Conservation (phyloP, 2,113 vertebrate species). For the Colistium nudipinnis region DNA sequence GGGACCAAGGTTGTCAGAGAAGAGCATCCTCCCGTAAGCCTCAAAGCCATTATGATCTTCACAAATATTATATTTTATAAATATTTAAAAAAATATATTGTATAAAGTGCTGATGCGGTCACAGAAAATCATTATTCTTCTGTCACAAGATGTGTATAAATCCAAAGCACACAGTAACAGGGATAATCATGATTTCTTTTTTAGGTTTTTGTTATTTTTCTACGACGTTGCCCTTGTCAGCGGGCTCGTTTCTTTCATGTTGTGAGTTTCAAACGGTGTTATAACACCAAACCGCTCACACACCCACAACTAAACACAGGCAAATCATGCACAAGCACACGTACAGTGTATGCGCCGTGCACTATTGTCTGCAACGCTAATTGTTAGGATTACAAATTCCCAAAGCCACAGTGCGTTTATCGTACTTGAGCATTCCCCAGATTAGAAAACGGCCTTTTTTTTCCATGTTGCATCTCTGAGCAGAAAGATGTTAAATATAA, state of each 20-base stretch:
- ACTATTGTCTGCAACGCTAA: conserved; percentile 34
- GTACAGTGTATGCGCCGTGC: neutral
- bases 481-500: conserved; percentile 12
- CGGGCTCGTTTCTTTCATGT: conserved; percentile 1
- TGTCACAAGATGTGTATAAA: neutral
- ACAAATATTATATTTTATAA: neutral
- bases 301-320: neutral
- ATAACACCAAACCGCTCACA: neutral
- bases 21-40: neutral
- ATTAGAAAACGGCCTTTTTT: conserved; percentile 26
- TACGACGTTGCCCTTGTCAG: neutral
- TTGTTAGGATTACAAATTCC: conserved; percentile 51
- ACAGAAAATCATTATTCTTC: neutral
- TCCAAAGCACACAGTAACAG: neutral
- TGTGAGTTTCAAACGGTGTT: too few relatives aligned
- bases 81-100: too few relatives aligned
- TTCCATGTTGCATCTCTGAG: conserved; percentile 1
- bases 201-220: too few relatives aligned
- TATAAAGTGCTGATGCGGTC: neutral
- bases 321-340: neutral
- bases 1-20: neutral
- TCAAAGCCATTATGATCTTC: neutral
- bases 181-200: neutral
- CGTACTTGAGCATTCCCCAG: conserved; percentile 45
- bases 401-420: conserved; percentile 37